Evolutionary conservation across 1,140 invertebrate species (phyloP), one percentile per base, ranked within the genome.

Genomic region (Microplitis mediator): DNA sequence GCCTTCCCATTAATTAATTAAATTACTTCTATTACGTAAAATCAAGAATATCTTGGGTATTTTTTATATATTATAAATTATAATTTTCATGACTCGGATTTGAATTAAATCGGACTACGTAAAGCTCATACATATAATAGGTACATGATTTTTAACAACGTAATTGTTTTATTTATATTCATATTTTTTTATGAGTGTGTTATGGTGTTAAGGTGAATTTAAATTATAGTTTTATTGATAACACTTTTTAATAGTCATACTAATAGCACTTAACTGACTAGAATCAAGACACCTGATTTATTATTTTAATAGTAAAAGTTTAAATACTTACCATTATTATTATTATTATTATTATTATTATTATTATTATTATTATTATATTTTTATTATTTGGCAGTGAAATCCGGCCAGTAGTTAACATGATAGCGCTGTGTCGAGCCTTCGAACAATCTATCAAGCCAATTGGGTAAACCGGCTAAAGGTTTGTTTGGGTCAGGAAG

Each of bases 391-490:
- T 91, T 91, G 79, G 88, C 90, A 75, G 90, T 91, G 88, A 94
- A 95, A 77, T 97, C 95, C 16, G 98, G 98, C 98, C 98, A 99
- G 87, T 97, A 97, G 84, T 97, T 96, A 74, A 99, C 92, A 85
- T 97, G 94, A 87, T 98, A 98, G 78, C 96, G 92, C 81, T 95
- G 94, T 6, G 97, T 97, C 66, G 93, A 94, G 54, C 98, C 97
- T 85, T 99, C 97, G 84, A 99, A 98, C 67, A 99, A 87, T 58
- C 97, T 91, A 82, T 99, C 97, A 75, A 99, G 86, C 97, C 98
- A 99, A 83, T 96, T 96, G n/a, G 95, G 92, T 58, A 99, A 89
- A 4, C 96, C 95, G 80, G 98, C 94, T 64, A 99, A 85, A 31
- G 98, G 88, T 79, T 96, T 93, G 75, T 96, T 94, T 83, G 91